Percentiles rank a stretch among this genome's conserved stretches.
phyloP scores from a whole-genome alignment of 2,888 invertebrate species.

The Agrotis ipsilon region DNA sequence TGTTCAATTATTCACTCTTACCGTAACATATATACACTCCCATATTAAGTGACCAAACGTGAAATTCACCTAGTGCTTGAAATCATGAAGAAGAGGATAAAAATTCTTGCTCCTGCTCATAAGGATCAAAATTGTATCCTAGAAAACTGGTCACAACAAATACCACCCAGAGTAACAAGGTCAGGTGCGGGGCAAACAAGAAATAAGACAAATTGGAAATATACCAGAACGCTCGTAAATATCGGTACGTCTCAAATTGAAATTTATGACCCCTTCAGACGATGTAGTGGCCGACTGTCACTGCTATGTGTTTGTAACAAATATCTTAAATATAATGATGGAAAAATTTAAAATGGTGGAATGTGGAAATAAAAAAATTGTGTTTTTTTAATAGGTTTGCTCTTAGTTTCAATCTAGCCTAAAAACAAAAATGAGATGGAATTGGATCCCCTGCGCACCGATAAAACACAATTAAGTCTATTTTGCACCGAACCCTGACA shows the following conservation, averaged over 20 bases:
- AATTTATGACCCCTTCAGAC: slow-evolving; percentile 38
- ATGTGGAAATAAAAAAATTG: neutral
- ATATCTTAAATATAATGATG: slow-evolving; percentile 3
- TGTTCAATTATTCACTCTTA: too few relatives aligned
- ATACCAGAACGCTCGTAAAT: slow-evolving; percentile 48
- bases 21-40: too few relatives aligned
- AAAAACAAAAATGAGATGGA: too few relatives aligned
- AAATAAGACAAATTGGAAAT: slow-evolving; percentile 46
- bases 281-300: slow-evolving; percentile 16
- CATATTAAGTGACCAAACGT: too few relatives aligned
- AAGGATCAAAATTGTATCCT: neutral
- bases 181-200: slow-evolving; percentile 12
- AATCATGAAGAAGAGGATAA: too few relatives aligned
- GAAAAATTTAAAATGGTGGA: neutral
- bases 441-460: too few relatives aligned
- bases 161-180: slow-evolving; percentile 9
- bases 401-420: too few relatives aligned
- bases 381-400: too few relatives aligned
- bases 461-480: too few relatives aligned
- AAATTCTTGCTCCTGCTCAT: too few relatives aligned
- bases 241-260: slow-evolving; percentile 40
- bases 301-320: slow-evolving; percentile 1
- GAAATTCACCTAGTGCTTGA: too few relatives aligned
- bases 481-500: too few relatives aligned
- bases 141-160: neutral